Evolutionary conservation across 1,140 invertebrate genomes (phyloP), one percentile per base, ranked within the genome.

Genomic region (Zaprionus capensis): DNA sequence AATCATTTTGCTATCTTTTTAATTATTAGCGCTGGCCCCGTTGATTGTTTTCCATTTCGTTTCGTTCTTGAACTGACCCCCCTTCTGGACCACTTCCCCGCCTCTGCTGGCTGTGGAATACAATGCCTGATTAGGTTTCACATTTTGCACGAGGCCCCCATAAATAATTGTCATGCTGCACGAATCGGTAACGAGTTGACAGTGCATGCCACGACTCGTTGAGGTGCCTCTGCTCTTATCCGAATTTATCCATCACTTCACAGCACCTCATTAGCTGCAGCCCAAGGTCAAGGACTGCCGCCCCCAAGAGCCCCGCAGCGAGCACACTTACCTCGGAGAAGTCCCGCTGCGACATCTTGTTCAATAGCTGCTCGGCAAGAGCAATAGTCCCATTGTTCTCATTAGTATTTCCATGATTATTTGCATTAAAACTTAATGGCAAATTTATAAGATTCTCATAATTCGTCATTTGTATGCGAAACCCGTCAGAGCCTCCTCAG

Each of bases 391-490:
- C 81, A 81, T 92, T 92, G 76, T 84, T 87, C 81, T 86, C 84
- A 88, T 77, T 91, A 70, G 41, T 84, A 66, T 55, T 69, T 69
- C 67, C 67, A 82, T 80, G 63, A 83, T 80, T 84, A 81, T 86
- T 86, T 87, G 82, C 82, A 86, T 90, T 88, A 88, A 91, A 90
- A 78, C 88, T 88, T 75, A 92, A 80, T 91, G 91, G 91, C 79
- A 92, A 86, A 83, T 92, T 92, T 75, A 91, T 81, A 82, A 92
- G 78, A 78, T 92, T 92, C 81, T 92, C 91, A 92, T 92, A 92
- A 91, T 92, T 92, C 91, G 91, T 92, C 91, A 92, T 92, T 88
- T 88, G 83, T 88, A 88, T 81, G 85, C 85, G 74, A 79, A 67
- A 65, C 72, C 46, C 83, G 83, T 87, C 62, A 75, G 67, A 73